Evolutionary conservation across 2,888 invertebrate species (phyloP), one percentile per base, ranked within the genome.

Genomic region (Pyrrhia umbra): DNA sequence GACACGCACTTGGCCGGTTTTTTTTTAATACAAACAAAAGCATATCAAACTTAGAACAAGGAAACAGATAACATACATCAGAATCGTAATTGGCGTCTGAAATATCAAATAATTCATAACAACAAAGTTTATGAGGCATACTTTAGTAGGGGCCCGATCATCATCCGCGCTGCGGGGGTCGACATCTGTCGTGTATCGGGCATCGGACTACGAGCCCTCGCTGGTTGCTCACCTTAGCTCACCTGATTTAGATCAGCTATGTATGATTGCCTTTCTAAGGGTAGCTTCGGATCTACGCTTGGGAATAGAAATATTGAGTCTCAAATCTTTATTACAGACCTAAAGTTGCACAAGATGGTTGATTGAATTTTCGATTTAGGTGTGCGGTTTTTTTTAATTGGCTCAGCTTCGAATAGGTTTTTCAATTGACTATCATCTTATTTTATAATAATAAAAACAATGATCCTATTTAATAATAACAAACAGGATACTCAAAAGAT

Each of bases 141-240:
- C 72, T 75, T 75, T 76, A 80, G 68, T 75, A 64, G 79, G 85
- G 87, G 88, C 78, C 68, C 75, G 81, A 84, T 92, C 90, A 94
- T 94, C 93, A 91, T 84, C 79, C 85, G 85, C 93, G 58, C 94
- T 47, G 86, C 92, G 80, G 95, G 95, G 93, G 94, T 85, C 87
- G 88, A 89, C 95, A 95, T 95, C 95, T 95, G 95, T 89, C 90
- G 86, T 62, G 62, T 34, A 60, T 65, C 39, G 65, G 23, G 25
- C 51, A 37, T 88, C 89, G 86, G 79, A 70, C 42, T 77, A 68
- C 72, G 77, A 83, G 85, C 88, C 89, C 81, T 80, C 68, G 39
- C 45, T 45, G 50, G 54, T 60, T 42, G 46, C 68, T 65, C 62
- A 81, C 82, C 82, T 80, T 46, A 39, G 63, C 74, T 65, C 64